Evolutionary conservation across 2,113 vertebrate species (phyloP).

Genomic region (Nothobranchius kuhntae): DNA sequence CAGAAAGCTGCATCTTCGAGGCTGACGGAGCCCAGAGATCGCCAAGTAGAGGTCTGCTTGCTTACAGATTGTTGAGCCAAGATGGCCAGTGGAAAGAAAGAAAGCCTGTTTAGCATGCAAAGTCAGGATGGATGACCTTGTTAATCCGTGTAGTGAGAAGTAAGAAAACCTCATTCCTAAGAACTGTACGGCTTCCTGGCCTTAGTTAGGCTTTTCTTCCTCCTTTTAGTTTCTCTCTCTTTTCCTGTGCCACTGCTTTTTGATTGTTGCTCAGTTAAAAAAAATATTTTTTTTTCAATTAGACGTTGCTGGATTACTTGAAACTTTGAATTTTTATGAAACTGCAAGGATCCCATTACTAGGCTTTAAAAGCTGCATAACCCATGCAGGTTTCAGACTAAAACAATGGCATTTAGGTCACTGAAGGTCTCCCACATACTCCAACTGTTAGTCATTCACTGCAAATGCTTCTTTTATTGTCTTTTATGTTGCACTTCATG

Average conservation of each 20-base stretch:
- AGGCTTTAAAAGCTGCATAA: neutral
- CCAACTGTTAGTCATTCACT: slow-evolving; percentile 39
- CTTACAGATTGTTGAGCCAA: slow-evolving; percentile 9
- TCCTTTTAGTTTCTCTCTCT: slow-evolving; percentile 20
- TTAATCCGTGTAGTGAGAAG: slow-evolving; percentile 50
- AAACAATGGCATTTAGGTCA: slow-evolving; percentile 17
- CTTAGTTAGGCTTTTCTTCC: slow-evolving; percentile 9
- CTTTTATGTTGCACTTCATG: slow-evolving; percentile 26
- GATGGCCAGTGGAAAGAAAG: slow-evolving; percentile 21
- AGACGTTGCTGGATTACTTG: neutral
- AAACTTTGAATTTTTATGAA: neutral
- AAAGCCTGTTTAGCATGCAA: slow-evolving; percentile 4
- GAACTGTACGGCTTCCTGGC: slow-evolving; percentile 48
- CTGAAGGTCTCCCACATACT: slow-evolving; percentile 30
- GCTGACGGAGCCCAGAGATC: slow-evolving; percentile 26
- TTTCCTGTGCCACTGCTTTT: slow-evolving; percentile 3
- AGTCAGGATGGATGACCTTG: slow-evolving; percentile 56
- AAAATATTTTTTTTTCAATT: neutral
- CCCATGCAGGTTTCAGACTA: neutral
- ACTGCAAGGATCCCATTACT: neutral
- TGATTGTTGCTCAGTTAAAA: neutral
- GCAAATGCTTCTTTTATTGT: slow-evolving; percentile 46
- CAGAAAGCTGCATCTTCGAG: slow-evolving; percentile 29
- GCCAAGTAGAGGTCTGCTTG: slow-evolving; percentile 7
- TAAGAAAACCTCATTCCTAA: slow-evolving; percentile 44